Conservation (phyloP, 2,888 invertebrate species). For the Nephrotoma guestfalica region DNA sequence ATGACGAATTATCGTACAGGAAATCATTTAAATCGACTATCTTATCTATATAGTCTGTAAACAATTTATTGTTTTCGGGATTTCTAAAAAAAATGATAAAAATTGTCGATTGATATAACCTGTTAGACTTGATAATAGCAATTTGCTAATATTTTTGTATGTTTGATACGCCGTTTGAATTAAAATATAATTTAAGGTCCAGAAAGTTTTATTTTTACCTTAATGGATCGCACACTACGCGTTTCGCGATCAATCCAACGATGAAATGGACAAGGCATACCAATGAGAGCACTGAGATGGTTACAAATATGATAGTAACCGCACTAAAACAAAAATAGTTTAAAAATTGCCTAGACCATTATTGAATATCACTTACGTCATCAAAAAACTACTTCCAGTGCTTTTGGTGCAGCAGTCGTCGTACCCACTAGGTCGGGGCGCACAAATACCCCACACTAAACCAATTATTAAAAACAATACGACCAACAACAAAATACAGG, state of each 20-base stretch:
- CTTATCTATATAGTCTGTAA: conserved; percentile 43
- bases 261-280: conserved; percentile 54
- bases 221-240: conserved; percentile 63
- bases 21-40: conserved; percentile 39
- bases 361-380: conserved; percentile 44
- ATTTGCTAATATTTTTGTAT: too few relatives aligned
- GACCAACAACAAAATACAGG: conserved; percentile 51
- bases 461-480: conserved; percentile 59
- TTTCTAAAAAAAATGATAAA: conserved; percentile 28
- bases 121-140: too few relatives aligned
- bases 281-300: conserved; percentile 50
- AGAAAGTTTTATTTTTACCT: conserved; percentile 25
- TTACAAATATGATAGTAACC: conserved; percentile 59
- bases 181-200: not conserved
- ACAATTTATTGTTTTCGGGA: conserved; percentile 45
- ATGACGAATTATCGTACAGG: conserved; percentile 22
- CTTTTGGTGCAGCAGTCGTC: conserved; percentile 78
- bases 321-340: conserved; percentile 36
- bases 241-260: conserved; percentile 52
- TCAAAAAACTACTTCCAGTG: conserved; percentile 64
- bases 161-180: too few relatives aligned
- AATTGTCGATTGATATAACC: not conserved
- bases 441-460: conserved; percentile 78
- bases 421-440: conserved; percentile 73
- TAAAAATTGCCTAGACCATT: not conserved